A percentile compares a stretch with the other conserved stretches of the same genome.
phyloP scores from a whole-genome alignment of 2,888 invertebrate genomes.

The Xestia rhomboidea region DNA sequence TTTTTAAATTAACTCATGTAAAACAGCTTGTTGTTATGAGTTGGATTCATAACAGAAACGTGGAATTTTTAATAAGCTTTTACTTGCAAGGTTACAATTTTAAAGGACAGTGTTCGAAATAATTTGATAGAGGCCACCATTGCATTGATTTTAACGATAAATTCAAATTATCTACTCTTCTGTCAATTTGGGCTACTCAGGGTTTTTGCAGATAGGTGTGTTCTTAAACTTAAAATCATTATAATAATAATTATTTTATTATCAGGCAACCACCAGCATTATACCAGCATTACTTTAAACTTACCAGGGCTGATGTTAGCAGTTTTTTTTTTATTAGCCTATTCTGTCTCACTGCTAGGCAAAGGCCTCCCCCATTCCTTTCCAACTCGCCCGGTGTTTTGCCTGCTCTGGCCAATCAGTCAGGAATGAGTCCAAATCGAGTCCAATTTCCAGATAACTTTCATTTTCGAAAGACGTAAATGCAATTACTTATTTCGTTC shows the following conservation, averaged over 20 bases:
- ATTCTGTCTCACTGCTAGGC: no score
- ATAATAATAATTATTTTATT: no score
- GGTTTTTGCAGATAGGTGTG: not conserved
- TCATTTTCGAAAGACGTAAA: not conserved
- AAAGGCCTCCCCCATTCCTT: no score
- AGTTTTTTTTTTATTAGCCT: not conserved
- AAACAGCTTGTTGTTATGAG: not conserved
- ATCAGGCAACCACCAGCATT: no score
- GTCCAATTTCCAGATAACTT: not conserved
- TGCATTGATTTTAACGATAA: not conserved
- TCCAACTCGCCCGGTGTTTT: no score
- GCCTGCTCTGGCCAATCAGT: no score
- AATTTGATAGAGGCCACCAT: not conserved
- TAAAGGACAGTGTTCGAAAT: not conserved
- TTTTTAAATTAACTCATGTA: slow-evolving; percentile 17
- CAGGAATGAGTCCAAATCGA: no score
- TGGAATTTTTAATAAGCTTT: no score
- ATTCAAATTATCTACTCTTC: not conserved
- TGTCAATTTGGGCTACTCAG: not conserved
- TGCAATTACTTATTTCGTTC: no score
- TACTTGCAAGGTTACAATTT: not conserved
- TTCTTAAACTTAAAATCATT: no score
- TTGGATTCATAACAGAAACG: not conserved
- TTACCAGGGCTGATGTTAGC: not conserved
- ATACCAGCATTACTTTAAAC: not conserved